These are phyloP conservation scores for Drosophila borborema DNA, from an alignment of 2,888 invertebrate genomes.

Conservation along the genomic window DNA sequence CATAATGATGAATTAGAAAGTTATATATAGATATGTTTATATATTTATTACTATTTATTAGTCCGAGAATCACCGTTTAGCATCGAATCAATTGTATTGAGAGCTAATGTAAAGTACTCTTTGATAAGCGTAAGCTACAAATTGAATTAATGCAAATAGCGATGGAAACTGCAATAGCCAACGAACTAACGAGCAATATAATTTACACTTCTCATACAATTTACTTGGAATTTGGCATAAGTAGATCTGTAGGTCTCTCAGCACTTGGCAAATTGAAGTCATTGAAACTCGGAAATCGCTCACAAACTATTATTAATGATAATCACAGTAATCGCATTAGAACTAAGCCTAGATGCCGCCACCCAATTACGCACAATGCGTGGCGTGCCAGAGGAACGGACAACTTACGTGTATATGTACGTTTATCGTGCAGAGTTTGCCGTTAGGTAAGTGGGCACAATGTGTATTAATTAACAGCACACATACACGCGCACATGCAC, in stretches of 20 bases:
- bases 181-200: too few species aligned
- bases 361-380: slow-evolving; percentile 44
- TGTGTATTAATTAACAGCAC: slow-evolving; percentile 47
- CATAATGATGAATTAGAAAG: too few species aligned
- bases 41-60: too few species aligned
- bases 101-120: slow-evolving; percentile 1
- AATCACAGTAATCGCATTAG: slow-evolving; percentile 62
- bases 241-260: not conserved
- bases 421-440: slow-evolving; percentile 20
- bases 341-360: slow-evolving; percentile 21
- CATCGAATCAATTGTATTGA: slow-evolving; percentile 2
- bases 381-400: slow-evolving; percentile 12
- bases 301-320: slow-evolving; percentile 48
- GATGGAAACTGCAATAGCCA: too few species aligned
- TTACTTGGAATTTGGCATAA: not conserved
- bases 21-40: too few species aligned
- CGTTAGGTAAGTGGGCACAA: slow-evolving; percentile 48
- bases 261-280: slow-evolving; percentile 46
- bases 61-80: too few species aligned
- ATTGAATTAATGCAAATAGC: not conserved
- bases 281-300: slow-evolving; percentile 47
- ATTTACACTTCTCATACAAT: slow-evolving; percentile 19
- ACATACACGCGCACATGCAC: slow-evolving; percentile 12
- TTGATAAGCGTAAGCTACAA: not conserved
- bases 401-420: slow-evolving; percentile 13